Evolutionary conservation across 1,140 invertebrate genomes (phyloP), one percentile per base, ranked within the genome.

Genomic region (Drosophila pallidifrons): DNA sequence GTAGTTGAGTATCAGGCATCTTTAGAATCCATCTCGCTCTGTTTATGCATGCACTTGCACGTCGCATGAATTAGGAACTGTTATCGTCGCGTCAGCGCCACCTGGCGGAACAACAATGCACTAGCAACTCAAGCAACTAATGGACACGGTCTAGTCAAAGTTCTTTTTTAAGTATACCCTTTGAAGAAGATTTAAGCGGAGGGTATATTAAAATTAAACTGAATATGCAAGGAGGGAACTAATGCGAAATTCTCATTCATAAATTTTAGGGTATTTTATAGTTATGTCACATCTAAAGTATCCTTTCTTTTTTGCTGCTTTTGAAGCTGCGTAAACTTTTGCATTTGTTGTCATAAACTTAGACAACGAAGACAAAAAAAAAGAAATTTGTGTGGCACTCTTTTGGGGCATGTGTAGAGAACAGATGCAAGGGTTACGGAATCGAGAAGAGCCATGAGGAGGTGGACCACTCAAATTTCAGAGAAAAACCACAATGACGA

Each of bases 91-190:
- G 68, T 63, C 82, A 82, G 68, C 67, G 67, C 66, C 83, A 88
- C 81, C 83, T 88, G 83, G 81, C 75, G 63, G 74, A 73, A 83
- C 83, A 89, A 80, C 58, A 75, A 70, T 63, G 57, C 82, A 82
- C 46, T 55, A 45, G 47, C 30, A 32, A 63, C 63, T 60, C 59
- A 38, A 30, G 35, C 55, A 77, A 68, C 58, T 73, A 77, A 73
- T 73, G 74, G 74, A 73, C 73, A 47, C 6, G 63, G 15, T 79
- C 74, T 67, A 67, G 43, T 49, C 52, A 43, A 52, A 54, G 25
- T 43, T 59, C 8, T 46, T 72, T 13, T 47, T 16, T 35, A 10
- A 3, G 32, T 2, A 65, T 41, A 67, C 46, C 35, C 45, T 49
- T 5, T n/a, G 28, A 51, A 25, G 20, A 25, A 0, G 20, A 4